Percentiles rank a stretch among this genome's conserved stretches.
Conservation (phyloP, 2,113 vertebrate genomes). For the Myiagra hebetior region DNA sequence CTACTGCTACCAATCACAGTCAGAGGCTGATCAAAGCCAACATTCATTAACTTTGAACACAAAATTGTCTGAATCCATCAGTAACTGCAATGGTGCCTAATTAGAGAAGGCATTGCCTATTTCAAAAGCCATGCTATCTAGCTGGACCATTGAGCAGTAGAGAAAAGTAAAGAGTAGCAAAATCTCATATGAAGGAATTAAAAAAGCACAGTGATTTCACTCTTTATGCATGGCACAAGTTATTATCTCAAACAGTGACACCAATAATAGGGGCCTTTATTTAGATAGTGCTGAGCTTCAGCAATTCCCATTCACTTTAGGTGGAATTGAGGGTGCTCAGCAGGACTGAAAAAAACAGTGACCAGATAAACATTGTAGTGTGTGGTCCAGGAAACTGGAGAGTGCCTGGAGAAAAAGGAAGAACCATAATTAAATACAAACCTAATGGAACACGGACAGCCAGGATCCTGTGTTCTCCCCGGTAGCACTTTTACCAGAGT, state of each 20-base stretch:
- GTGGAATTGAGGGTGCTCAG: conserved; percentile 61
- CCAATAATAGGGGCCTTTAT: conserved; percentile 53
- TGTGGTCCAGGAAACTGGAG: conserved; percentile 59
- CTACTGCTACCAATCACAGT: conserved; percentile 41
- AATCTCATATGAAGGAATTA: conserved; percentile 45
- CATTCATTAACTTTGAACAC: conserved; percentile 64
- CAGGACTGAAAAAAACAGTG: conserved; percentile 40
- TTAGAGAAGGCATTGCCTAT: conserved; percentile 46
- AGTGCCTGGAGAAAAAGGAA: conserved; percentile 52
- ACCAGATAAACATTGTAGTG: conserved; percentile 55
- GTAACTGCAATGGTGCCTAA: conserved; percentile 48
- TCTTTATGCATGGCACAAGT: conserved; percentile 54
- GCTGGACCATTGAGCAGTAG: conserved; percentile 50
- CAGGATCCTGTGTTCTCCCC: neutral
- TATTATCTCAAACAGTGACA: conserved; percentile 60
- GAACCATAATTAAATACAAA: conserved; percentile 59
- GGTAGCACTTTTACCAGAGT: conserved; percentile 25
- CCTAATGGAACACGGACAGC: conserved; percentile 21
- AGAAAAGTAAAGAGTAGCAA: conserved; percentile 42
- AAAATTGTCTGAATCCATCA: conserved; percentile 65
- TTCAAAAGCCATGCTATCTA: conserved; percentile 57
- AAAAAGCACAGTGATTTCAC: conserved; percentile 58
- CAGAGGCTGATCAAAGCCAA: conserved; percentile 58
- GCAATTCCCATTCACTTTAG: conserved; percentile 63
- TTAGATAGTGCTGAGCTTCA: conserved; percentile 64